Evolutionary conservation across 2,797 vertebrate genomes (phyloP), one percentile per base, ranked within the genome.

Genomic region (Phataginus tricuspis): DNA sequence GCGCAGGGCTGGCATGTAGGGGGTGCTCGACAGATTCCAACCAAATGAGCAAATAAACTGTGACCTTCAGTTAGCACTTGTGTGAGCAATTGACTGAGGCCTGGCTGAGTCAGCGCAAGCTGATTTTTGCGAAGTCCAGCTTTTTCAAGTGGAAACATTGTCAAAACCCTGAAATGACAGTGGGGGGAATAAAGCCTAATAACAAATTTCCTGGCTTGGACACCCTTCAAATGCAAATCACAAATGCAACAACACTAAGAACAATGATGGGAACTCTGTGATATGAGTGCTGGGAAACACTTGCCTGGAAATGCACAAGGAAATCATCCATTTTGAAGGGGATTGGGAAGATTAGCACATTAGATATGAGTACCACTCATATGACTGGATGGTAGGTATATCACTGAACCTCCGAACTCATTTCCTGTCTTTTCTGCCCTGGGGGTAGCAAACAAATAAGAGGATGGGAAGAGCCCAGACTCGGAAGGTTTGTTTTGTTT

Each of bases 151-250:
- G 31, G 51, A 83, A 86, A 63, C 34, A 90, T 25, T 57, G 23
- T 93, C 49, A 90, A 91, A 96, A 90, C 18, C 18, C 39, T 88
- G 25, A 95, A 75, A 86, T 53, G 53, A 93, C 19, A 78, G 19
- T n/a, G 16, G n/a, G 34, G 9, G 21, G 39, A 82, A 89, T 59
- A 42, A 82, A 91, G 55, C 45, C 53, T 53, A 61, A n/a, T 13
- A n/a, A 29, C 21, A 89, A 45, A 89, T 79, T 72, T 91, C 82
- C 93, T 79, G 23, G 45, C 83, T 37, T 86, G 59, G 8, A 7
- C 39, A 61, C 25, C 51, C 45, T 93, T 92, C 39, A 84, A 72
- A 95, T 61, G 66, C 61, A 74, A 79, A 49, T 87, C 29, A 77
- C 34, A 61, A 55, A 69, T 78, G 27, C 13, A 49, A 19, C 27